Percentiles rank a stretch among this genome's conserved stretches.
These are phyloP conservation scores for Bagarius yarrelli DNA, from an alignment of 2,113 vertebrate species.

Conservation along the genomic window DNA sequence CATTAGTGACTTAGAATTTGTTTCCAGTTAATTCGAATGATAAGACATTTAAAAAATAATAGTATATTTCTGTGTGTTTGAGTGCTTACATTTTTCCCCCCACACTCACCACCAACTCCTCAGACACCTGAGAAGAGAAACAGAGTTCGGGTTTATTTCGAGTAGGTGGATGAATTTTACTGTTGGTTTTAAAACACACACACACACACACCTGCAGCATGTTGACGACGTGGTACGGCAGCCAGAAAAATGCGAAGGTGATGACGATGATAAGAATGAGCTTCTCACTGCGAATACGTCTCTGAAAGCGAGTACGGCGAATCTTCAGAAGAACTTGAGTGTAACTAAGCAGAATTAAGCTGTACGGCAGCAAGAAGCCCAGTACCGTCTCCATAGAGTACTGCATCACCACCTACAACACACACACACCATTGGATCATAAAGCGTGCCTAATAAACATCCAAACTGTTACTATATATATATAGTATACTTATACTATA, in stretches of 20 bases:
- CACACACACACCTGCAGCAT: slow-evolving; percentile 71
- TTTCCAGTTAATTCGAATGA: no score
- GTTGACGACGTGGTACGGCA: slow-evolving; percentile 85
- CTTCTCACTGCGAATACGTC: slow-evolving; percentile 74
- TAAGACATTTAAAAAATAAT: not conserved
- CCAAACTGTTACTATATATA: no score
- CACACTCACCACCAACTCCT: not conserved
- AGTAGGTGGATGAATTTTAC: not conserved
- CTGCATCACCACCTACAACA: slow-evolving; percentile 69
- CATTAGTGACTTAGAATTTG: no score
- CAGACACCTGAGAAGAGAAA: slow-evolving; percentile 59
- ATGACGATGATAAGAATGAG: slow-evolving; percentile 82
- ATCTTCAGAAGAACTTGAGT: slow-evolving; percentile 72
- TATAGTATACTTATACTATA: no score
- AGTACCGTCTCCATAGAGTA: slow-evolving; percentile 78
- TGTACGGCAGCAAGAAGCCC: slow-evolving; percentile 80
- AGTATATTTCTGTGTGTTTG: not conserved
- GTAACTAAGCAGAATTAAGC: slow-evolving; percentile 77
- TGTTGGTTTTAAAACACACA: not conserved
- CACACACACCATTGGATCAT: slow-evolving; percentile 32
- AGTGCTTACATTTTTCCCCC: slow-evolving; percentile 25
- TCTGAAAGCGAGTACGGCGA: slow-evolving; percentile 68
- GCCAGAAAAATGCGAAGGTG: slow-evolving; percentile 82
- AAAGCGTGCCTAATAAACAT: no score
- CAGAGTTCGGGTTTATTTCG: not conserved